A percentile compares a stretch with the other conserved stretches of the same genome.
Evolutionary conservation across 2,888 invertebrate genomes (phyloP).

Genomic region (Nemurella pictetii): DNA sequence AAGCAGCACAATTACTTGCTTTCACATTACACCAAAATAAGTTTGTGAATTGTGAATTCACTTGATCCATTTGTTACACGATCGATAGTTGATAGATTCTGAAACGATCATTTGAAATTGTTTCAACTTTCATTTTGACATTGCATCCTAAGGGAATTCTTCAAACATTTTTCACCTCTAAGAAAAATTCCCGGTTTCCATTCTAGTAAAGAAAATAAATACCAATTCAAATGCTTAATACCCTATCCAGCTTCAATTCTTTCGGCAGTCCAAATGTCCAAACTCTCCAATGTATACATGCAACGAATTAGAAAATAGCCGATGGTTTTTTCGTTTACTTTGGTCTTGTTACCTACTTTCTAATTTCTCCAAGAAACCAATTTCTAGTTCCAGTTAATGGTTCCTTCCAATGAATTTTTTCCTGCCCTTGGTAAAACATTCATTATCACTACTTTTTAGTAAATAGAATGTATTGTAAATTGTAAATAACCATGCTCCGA

Average conservation of each 20-base stretch:
- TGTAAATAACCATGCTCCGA: no score
- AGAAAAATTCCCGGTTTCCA: neutral
- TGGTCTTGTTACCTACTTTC: no score
- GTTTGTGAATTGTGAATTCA: neutral
- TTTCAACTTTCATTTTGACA: neutral
- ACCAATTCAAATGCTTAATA: neutral
- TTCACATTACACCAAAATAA: neutral
- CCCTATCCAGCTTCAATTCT: neutral
- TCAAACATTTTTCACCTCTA: neutral
- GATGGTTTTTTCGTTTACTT: no score
- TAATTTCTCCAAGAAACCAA: no score
- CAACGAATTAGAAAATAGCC: no score
- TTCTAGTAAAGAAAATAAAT: neutral
- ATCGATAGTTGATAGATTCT: neutral
- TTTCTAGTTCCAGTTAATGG: no score
- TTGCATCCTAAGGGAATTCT: neutral
- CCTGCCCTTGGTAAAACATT: no score
- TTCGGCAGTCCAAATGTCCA: neutral
- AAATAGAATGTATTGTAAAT: no score
- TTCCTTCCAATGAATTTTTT: no score
- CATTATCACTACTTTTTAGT: no score
- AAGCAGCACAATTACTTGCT: neutral
- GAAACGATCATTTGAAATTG: neutral
- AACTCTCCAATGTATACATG: no score
- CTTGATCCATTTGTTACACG: neutral